Conservation (phyloP, 92 coral and sea anemone genomes). For the Zoanthus solanderi region DNA sequence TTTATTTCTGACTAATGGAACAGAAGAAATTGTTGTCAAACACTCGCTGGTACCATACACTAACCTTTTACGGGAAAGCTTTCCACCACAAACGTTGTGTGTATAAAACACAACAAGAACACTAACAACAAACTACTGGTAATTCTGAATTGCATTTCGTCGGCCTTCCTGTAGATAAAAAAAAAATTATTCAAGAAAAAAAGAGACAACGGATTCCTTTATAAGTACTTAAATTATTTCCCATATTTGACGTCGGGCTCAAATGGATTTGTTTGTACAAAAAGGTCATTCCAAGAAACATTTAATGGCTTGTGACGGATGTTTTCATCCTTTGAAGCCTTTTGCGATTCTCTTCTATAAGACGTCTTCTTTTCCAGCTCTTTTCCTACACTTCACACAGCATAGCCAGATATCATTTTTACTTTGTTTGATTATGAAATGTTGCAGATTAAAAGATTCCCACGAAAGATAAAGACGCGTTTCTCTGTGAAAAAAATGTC, state of each 20-base stretch:
- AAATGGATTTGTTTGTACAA: neutral
- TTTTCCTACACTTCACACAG: neutral
- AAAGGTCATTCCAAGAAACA: neutral
- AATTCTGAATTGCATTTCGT: conserved; percentile 43
- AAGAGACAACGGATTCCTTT: neutral
- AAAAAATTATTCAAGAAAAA: neutral
- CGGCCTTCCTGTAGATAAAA: conserved; percentile 29
- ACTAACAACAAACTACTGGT: conserved; percentile 47
- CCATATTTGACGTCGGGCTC: neutral
- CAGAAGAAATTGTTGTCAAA: neutral
- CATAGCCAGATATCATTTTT: no score
- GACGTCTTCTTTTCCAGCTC: neutral
- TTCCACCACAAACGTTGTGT: conserved; percentile 34
- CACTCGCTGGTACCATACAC: neutral
- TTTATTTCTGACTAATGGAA: neutral
- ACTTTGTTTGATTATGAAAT: neutral
- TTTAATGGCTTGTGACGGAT: neutral
- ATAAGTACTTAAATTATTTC: neutral
- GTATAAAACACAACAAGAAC: conserved; percentile 39
- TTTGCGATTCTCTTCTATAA: neutral
- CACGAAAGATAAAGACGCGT: neutral
- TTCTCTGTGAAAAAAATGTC: neutral
- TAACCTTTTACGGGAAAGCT: conserved; percentile 40
- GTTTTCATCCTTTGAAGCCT: neutral
- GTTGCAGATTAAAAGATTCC: neutral